Evolutionary conservation across 2,888 invertebrate genomes (phyloP).

Genomic region (Copidosoma aretas): DNA sequence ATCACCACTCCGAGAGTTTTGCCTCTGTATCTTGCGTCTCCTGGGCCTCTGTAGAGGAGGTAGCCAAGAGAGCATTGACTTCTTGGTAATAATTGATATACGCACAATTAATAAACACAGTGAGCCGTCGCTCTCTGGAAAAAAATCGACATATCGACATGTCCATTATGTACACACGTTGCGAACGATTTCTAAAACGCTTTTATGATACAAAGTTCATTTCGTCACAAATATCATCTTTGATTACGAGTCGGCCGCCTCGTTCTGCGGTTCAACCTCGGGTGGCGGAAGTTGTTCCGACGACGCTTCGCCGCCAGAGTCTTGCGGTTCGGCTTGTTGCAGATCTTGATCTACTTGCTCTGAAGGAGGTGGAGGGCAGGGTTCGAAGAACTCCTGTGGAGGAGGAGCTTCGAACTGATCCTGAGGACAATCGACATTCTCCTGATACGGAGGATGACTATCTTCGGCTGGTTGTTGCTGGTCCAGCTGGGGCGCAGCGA

Average conservation of each 20-base stretch:
- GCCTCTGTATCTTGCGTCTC: conserved; percentile 14
- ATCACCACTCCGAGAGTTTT: conserved; percentile 46
- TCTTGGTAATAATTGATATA: conserved; percentile 33
- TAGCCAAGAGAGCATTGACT: conserved; percentile 33
- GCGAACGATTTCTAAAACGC: conserved; percentile 18
- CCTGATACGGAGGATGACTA: neutral
- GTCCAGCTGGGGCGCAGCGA: neutral
- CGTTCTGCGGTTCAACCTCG: neutral
- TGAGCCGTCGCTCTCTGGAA: conserved; percentile 7
- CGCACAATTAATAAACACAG: conserved; percentile 28
- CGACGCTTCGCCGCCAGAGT: neutral
- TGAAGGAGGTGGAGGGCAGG: neutral
- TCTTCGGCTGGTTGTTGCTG: neutral
- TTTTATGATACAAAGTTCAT: conserved; percentile 30
- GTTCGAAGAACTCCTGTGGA: conserved; percentile 10
- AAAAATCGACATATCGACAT: conserved; percentile 21
- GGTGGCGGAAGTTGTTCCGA: neutral
- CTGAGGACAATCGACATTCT: neutral
- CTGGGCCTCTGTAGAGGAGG: conserved; percentile 7
- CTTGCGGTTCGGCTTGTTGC: neutral
- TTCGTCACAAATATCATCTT: conserved; percentile 10
- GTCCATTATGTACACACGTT: conserved; percentile 34
- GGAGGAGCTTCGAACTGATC: conserved; percentile 3
- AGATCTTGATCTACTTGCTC: conserved; percentile 9
- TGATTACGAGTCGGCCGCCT: conserved; percentile 26